phyloP scores from a whole-genome alignment of 2,797 vertebrate genomes.

The Sebastes ruberrimus region DNA sequence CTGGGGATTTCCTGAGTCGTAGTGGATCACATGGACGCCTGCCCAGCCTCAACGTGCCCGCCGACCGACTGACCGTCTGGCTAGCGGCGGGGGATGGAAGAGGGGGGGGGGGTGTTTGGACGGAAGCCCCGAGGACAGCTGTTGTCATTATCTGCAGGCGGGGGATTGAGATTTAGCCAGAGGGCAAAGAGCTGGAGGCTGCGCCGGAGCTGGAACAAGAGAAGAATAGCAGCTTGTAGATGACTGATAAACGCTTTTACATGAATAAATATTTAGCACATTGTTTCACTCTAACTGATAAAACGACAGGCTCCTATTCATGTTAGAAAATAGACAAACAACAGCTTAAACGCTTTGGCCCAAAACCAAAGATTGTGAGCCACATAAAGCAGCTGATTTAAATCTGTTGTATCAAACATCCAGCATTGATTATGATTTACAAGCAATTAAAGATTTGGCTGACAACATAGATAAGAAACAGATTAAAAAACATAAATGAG shows the following conservation, averaged over 20 bases:
- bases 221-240: conserved; percentile 4
- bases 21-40: conserved; percentile 62
- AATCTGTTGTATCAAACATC: neutral
- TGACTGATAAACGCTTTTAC: neutral
- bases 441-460: neutral
- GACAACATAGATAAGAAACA: neutral
- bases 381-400: neutral
- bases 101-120: conserved; percentile 21
- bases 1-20: conserved; percentile 37
- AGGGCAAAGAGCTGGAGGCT: conserved; percentile 42
- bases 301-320: neutral
- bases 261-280: neutral
- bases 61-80: conserved; percentile 67
- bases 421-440: neutral
- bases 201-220: neutral
- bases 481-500: neutral
- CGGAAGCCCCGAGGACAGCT: conserved; percentile 67
- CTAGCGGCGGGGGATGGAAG: conserved; percentile 7
- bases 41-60: conserved; percentile 61
- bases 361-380: neutral
- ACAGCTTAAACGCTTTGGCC: neutral
- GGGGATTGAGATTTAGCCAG: conserved; percentile 47
- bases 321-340: neutral
- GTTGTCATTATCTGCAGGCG: conserved; percentile 64
- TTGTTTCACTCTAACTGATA: neutral